Percentiles rank a stretch among this genome's conserved stretches.
phyloP scores from a whole-genome alignment of 2,797 vertebrate genomes.

The Enteromius radiatus region DNA sequence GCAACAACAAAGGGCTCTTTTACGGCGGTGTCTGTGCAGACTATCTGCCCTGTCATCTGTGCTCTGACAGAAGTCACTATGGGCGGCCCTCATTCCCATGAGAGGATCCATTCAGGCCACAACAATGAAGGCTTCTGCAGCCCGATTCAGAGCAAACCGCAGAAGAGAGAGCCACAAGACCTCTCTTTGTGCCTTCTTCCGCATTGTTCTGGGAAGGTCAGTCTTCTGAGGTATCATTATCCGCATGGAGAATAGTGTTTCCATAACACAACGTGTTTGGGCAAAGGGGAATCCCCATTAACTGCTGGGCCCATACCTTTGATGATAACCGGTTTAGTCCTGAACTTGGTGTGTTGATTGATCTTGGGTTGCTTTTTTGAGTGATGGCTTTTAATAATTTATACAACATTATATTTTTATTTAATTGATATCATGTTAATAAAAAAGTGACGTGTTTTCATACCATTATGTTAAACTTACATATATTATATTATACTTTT shows the following conservation, averaged over 20 bases:
- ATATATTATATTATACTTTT: no score
- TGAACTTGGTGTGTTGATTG: neutral
- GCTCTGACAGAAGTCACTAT: constrained; percentile 49
- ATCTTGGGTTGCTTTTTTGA: neutral
- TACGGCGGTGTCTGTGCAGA: constrained; percentile 42
- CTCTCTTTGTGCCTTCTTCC: constrained; percentile 56
- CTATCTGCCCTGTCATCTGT: constrained; percentile 59
- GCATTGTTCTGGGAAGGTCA: constrained; percentile 60
- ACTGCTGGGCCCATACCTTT: constrained; percentile 18
- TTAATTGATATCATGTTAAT: neutral
- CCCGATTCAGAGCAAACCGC: constrained; percentile 39
- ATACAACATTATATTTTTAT: neutral
- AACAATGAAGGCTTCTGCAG: constrained; percentile 60
- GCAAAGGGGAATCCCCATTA: constrained; percentile 48
- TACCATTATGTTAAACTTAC: neutral
- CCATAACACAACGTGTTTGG: constrained; percentile 39
- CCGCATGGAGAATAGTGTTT: constrained; percentile 46
- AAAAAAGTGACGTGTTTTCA: no score
- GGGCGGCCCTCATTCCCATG: constrained; percentile 44
- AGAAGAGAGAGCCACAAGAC: constrained; percentile 47
- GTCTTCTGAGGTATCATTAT: constrained; percentile 57
- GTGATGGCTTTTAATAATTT: neutral
- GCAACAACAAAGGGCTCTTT: constrained; percentile 59
- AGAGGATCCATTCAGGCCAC: constrained; percentile 60
- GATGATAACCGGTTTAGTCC: constrained; percentile 24